Evolutionary conservation across 2,888 invertebrate genomes (phyloP), one percentile per base, ranked within the genome.

Genomic region (Dorcus hopei): DNA sequence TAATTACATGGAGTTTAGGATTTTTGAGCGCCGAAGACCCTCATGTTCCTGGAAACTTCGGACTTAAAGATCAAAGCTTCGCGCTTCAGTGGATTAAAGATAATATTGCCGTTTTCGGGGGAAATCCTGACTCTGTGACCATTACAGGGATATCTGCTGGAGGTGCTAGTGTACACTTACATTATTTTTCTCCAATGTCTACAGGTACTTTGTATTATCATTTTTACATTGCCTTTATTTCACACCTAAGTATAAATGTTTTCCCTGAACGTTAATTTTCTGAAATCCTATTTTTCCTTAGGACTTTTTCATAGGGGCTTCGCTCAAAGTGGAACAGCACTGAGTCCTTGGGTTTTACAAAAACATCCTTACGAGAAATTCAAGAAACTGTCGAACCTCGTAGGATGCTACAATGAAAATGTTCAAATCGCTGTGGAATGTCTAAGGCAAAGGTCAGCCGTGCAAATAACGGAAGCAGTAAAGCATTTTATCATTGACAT

Each of bases 311-410:
- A 79, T 62, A 75, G 81, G 43, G 89, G 87, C 9, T 84, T 86
- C 42, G 88, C 90, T 0, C 82, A 84, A 71, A 90, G 91, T 67
- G 91, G 91, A 0, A 82, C 85, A 1, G 84, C 87, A 0, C 78
- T 90, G 8, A 77, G 83, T 45, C 81, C 85, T 0, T 80, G 79
- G 79, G 72, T 84, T 0, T 77, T 85, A 50, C 77, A 81, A 0
- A 77, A 82, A 63, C 81, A 82, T 33, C 81, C 86, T 0, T 77
- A 80, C 0, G 81, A 83, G 60, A 87, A 88, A 60, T 83, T 89
- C 0, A 79, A 80, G 60, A 79, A 82, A 38, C 71, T 90, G 16
- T 87, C 85, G 0, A 73, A 76, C 9, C 74, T 81, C 7, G 77
- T 90, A 23, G 86, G 87, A 14, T 91, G 90, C 65, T 83, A 86